Base-by-base conservation (phyloP, 2,888 invertebrate species). In the Clunio marinus region DNA sequence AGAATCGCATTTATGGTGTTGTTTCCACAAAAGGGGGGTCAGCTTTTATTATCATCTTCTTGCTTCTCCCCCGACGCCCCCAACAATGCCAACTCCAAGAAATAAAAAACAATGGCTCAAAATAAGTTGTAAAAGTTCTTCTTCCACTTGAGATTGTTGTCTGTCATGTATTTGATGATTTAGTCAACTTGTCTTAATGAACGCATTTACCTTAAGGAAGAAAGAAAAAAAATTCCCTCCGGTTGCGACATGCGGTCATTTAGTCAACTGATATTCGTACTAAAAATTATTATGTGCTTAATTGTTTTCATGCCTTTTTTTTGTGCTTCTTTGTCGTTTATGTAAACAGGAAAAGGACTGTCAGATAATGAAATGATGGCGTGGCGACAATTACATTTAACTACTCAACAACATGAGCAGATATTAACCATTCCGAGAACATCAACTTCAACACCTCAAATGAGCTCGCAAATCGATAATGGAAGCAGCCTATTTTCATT, bases 301-400 rank as follows among this genome's bases (percentile, higher is more conserved):
- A 57, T 57, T 57, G 27, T 57, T 57, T 51, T n/a, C 22, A 7
- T 51, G 10, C n/a, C 8, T 27, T 8, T 27, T 3, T 57, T 57
- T 24, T 10, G 4, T 10, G 32, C 8, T 58, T 32, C 5, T 59
- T 32, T 59, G 59, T 59, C 35, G 25, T n/a, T 27, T n/a, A 25
- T 57, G 25, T 13, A 51, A 65, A 55, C 66, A 65, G 65, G 65
- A 45, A 65, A 20, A 46, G 46, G 28, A 51, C 28, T 65, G 65
- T 46, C 65, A 66, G 66, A 66, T 66, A 51, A 66, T 55, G 66
- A 66, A 55, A 28, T 55, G 66, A 35, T 55, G 55, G 66, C 55
- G 66, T 66, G 66, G 66, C 66, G 66, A 66, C 66, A 66, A 66
- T 66, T 66, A 55, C 55, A 66, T n/a, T 55, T 66, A 55, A 66